These are phyloP conservation scores for Chrysochloris asiatica DNA, from an alignment of 2,113 vertebrate genomes.

Conservation along the genomic window DNA sequence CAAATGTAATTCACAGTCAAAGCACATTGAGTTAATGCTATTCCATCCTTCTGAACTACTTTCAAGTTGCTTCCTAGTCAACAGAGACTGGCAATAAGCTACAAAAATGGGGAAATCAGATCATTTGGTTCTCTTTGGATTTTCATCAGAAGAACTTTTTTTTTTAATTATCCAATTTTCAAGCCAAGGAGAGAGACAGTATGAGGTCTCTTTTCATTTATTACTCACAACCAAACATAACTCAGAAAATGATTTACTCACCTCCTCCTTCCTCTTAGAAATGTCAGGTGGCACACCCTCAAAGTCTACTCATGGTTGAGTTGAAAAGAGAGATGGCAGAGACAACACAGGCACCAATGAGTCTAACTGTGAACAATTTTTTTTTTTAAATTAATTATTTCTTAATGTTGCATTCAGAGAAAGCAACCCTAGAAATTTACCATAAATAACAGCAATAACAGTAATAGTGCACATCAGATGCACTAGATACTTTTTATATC, in stretches of 20 bases:
- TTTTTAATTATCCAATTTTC: not conserved
- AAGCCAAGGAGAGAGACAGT: not conserved
- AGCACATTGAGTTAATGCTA: not conserved
- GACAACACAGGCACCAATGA: not conserved
- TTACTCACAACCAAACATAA: accelerated
- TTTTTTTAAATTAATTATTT: not conserved
- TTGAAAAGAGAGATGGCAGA: not conserved
- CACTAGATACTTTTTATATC: no score
- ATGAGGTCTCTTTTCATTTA: not conserved
- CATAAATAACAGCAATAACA: no score
- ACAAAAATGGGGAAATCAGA: not conserved
- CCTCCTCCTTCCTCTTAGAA: not conserved
- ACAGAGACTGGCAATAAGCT: not conserved
- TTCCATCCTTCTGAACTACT: not conserved
- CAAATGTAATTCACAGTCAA: not conserved
- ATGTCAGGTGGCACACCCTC: not conserved
- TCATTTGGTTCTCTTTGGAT: not conserved
- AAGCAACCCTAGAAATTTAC: no score
- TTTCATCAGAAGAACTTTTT: not conserved
- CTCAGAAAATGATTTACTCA: not conserved
- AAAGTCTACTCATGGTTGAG: not conserved
- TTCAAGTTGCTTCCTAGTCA: not conserved
- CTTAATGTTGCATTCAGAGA: not conserved
- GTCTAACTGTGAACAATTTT: not conserved
- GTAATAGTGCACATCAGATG: no score